These are phyloP conservation scores for Chaetodon trifasciatus DNA, from an alignment of 2,797 vertebrate species.

Conservation along the genomic window DNA sequence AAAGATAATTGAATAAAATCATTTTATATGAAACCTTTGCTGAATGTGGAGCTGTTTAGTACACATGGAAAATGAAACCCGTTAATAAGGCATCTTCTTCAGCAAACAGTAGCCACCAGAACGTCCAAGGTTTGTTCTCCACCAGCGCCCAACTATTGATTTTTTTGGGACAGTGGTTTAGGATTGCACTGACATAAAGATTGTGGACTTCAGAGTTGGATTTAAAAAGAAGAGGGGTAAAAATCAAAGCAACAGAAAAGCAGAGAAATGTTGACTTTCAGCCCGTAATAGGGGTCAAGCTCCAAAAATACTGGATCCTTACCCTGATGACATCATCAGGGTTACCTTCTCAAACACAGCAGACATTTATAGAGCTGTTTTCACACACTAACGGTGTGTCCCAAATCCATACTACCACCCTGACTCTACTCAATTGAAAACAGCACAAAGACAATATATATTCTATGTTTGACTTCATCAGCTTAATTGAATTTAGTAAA, in stretches of 20 bases:
- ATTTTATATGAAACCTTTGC: constrained; percentile 43
- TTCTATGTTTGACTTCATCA: no score
- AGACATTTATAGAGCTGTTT: not conserved
- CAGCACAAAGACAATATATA: no score
- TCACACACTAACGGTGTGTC: not conserved
- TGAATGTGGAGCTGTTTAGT: not conserved
- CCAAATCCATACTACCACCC: not conserved
- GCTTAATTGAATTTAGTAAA: no score
- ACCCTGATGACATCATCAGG: not conserved
- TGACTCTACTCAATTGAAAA: no score
- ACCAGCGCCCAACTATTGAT: not conserved
- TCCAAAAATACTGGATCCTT: not conserved
- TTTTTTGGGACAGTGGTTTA: not conserved
- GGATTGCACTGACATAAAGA: not conserved
- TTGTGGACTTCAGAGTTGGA: not conserved
- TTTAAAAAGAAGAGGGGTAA: not conserved
- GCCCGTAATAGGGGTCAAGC: not conserved
- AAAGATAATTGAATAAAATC: constrained; percentile 45
- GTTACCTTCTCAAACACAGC: not conserved
- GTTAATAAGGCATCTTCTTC: not conserved
- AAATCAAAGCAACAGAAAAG: not conserved
- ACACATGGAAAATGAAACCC: not conserved
- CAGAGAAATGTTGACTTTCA: not conserved
- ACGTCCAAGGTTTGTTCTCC: not conserved
- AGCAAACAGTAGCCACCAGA: not conserved